phyloP scores from a whole-genome alignment of 2,888 invertebrate species.

The Sclerodermus sp. region DNA sequence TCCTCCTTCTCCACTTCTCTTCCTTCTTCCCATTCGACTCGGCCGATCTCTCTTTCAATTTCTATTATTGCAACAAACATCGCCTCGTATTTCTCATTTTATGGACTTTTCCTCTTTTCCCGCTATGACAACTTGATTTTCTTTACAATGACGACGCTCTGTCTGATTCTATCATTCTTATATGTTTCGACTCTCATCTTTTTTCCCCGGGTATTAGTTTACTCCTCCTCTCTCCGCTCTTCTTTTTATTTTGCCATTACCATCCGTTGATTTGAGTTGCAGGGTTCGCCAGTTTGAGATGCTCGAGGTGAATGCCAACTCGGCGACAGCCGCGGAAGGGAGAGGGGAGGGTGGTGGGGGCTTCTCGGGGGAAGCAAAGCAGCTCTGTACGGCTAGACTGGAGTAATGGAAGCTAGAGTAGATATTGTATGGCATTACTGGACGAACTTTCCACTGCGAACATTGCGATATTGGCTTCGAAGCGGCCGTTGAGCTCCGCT shows the following conservation, averaged over 20 bases:
- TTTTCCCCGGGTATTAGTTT: constrained; percentile 5
- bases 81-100: too few species aligned
- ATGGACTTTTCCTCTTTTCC: neutral
- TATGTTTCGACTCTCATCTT: constrained; percentile 2
- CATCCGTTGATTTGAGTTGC: too few species aligned
- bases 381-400: constrained; percentile 32
- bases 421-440: constrained; percentile 55
- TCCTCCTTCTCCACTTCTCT: constrained; percentile 11
- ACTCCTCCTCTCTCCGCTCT: constrained; percentile 5
- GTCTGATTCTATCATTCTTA: neutral
- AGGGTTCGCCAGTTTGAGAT: neutral
- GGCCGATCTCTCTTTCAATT: too few species aligned
- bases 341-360: constrained; percentile 13
- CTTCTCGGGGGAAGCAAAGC: constrained; percentile 15
- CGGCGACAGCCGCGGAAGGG: constrained; percentile 6
- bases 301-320: constrained; percentile 4
- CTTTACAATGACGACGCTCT: neutral
- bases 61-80: too few species aligned
- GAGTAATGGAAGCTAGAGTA: constrained; percentile 55
- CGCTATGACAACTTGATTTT: neutral
- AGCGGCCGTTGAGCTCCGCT: constrained; percentile 9
- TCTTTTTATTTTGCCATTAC: too few species aligned
- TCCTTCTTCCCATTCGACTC: neutral
- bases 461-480: constrained; percentile 56
- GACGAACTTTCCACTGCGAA: constrained; percentile 51